Evolutionary conservation across 1,140 invertebrate species (phyloP).

Genomic region (Ceratitis capitata): DNA sequence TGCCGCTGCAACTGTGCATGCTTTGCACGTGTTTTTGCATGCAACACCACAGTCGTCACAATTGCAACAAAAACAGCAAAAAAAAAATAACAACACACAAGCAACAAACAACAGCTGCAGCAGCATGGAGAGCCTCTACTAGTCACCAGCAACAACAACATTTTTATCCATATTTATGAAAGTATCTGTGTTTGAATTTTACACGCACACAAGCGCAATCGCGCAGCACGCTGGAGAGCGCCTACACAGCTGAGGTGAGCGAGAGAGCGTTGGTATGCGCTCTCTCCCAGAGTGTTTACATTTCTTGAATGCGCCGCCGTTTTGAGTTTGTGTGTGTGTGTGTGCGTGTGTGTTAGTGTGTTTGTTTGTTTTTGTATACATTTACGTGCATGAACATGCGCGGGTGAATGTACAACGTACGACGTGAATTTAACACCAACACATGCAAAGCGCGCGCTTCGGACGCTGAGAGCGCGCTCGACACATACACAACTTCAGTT

Average conservation of each 20-base stretch:
- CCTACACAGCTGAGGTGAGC: no score
- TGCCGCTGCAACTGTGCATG: not conserved
- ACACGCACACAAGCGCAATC: not conserved
- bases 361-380: no score
- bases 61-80: not conserved
- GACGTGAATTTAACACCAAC: not conserved
- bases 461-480: not conserved
- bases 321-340: not conserved
- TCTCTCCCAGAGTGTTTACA: not conserved
- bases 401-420: not conserved
- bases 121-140: not conserved
- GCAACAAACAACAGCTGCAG: constrained; percentile 44
- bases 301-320: not conserved
- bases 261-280: not conserved
- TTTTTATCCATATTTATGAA: not conserved
- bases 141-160: not conserved
- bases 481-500: not conserved
- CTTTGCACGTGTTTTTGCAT: constrained; percentile 34
- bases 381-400: constrained; percentile 9
- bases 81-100: not conserved
- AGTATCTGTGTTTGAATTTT: not conserved
- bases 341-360: not conserved
- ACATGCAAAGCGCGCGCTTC: not conserved
- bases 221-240: not conserved
- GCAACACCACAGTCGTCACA: constrained; percentile 38